Evolutionary conservation across 2,888 invertebrate species (phyloP), one percentile per base, ranked within the genome.

Genomic region (Cataglyphis albicans): DNA sequence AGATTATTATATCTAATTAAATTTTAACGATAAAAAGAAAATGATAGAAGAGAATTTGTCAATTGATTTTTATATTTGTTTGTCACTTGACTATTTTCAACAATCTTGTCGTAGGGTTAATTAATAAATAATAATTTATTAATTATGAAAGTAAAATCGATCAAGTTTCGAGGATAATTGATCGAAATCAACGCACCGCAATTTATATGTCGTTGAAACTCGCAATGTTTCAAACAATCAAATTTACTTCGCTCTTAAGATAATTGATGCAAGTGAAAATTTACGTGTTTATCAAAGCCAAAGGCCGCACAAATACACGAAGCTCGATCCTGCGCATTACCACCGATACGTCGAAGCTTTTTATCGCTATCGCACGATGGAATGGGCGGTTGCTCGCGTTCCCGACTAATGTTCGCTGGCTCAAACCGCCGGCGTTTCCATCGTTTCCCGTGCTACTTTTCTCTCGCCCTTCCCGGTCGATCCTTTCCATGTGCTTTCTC

Each of bases 391-490:
- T 84, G 87, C 89, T 87, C 85, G 83, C 86, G 80, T 84, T 75
- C 73, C 63, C 85, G 82, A 83, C 81, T 87, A 87, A 88, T 85
- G 88, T 85, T 85, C 83, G 55, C 75, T 80, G 57, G 76, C 78
- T 84, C 83, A 89, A 87, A 83, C 65, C 65, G 73, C 29, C 86
- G n/a, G 29, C 68, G 21, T 80, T 85, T 85, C 68, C 86, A 73
- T 63, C 87, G 57, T 72, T 72, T 81, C 67, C 61, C 65, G 41
- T 63, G 73, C 73, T 80, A 81, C 84, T 84, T 88, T 82, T 84
- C 84, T 61, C 55, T 55, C 78, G 9, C 25, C 21, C 65, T 18
- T 44, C 18, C 61, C 64, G 32, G 21, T 65, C 70, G 21, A 63
- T 57, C 68, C 57, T 85, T 75, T 52, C 80, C 32, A 15, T 18